Evolutionary conservation across 2,797 vertebrate species (phyloP).

Genomic region (Chaunax sp.): DNA sequence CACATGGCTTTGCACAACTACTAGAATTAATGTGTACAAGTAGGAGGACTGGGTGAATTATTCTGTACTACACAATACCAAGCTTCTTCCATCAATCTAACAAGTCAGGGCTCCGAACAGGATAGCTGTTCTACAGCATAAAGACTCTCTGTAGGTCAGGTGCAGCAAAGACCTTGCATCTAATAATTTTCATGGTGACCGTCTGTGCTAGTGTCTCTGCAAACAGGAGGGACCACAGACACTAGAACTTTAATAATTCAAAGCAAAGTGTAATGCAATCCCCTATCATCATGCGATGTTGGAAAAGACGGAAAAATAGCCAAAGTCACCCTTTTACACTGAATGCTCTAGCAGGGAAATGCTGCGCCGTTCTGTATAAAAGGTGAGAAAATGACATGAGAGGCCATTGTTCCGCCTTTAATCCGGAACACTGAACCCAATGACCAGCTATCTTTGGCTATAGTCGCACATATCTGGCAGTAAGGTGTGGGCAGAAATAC

Average conservation of each 20-base stretch:
- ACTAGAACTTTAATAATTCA: constrained; percentile 84
- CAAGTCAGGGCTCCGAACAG: too few relatives aligned
- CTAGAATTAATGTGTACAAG: constrained; percentile 17
- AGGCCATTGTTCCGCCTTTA: background rate
- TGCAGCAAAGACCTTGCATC: constrained; percentile 43
- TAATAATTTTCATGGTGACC: constrained; percentile 70
- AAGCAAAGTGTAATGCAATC: constrained; percentile 73
- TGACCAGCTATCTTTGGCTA: constrained; percentile 11
- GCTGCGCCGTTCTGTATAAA: background rate
- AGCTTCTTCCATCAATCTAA: constrained; percentile 7
- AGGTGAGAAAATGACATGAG: background rate
- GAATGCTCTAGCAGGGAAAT: background rate
- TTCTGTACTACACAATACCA: constrained; percentile 4
- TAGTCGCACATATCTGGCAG: constrained; percentile 12
- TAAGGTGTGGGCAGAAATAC: background rate
- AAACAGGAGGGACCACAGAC: constrained; percentile 80
- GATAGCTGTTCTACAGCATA: constrained; percentile 14
- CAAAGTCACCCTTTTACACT: constrained; percentile 17
- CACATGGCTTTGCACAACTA: background rate
- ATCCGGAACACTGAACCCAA: constrained; percentile 19
- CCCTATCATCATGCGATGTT: constrained; percentile 55
- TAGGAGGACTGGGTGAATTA: constrained; percentile 23
- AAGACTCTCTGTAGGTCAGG: constrained; percentile 26
- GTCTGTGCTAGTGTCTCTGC: constrained; percentile 60
- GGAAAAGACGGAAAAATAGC: constrained; percentile 53